Percentiles rank a stretch among this genome's conserved stretches.
phyloP scores from a whole-genome alignment of 2,797 vertebrate genomes.

The Ispidina lecontei region DNA sequence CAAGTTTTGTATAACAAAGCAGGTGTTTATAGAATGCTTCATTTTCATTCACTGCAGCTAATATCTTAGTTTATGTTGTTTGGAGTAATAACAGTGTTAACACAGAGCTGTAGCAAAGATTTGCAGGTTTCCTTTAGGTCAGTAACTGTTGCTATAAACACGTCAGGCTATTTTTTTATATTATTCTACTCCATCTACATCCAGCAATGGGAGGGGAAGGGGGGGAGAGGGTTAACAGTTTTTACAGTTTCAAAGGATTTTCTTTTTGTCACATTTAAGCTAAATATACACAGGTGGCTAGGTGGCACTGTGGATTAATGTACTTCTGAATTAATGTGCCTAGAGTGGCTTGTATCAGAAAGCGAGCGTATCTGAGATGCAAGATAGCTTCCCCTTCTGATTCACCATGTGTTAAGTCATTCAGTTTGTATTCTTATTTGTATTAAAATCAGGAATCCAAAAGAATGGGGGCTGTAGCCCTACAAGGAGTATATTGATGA shows the following conservation, averaged over 20 bases:
- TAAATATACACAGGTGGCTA: constrained; percentile 69
- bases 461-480: not conserved
- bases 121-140: constrained; percentile 62
- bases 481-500: not conserved
- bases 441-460: not conserved
- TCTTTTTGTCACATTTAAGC: constrained; percentile 57
- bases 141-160: constrained; percentile 63
- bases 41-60: constrained; percentile 64
- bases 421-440: not conserved
- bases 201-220: not conserved
- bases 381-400: not conserved
- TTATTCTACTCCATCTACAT: constrained; percentile 23
- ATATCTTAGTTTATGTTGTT: constrained; percentile 60
- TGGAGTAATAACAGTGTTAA: constrained; percentile 49
- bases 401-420: not conserved
- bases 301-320: constrained; percentile 75
- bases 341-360: constrained; percentile 48
- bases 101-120: constrained; percentile 50
- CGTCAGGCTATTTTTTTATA: not conserved
- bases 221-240: constrained; percentile 27
- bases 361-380: constrained; percentile 3
- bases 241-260: constrained; percentile 43
- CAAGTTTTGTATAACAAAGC: not conserved
- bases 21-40: constrained; percentile 55
- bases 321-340: constrained; percentile 62